A percentile compares a stretch with the other conserved stretches of the same genome.
Conservation (phyloP, 2,113 vertebrate genomes). For the Lonchura striata region DNA sequence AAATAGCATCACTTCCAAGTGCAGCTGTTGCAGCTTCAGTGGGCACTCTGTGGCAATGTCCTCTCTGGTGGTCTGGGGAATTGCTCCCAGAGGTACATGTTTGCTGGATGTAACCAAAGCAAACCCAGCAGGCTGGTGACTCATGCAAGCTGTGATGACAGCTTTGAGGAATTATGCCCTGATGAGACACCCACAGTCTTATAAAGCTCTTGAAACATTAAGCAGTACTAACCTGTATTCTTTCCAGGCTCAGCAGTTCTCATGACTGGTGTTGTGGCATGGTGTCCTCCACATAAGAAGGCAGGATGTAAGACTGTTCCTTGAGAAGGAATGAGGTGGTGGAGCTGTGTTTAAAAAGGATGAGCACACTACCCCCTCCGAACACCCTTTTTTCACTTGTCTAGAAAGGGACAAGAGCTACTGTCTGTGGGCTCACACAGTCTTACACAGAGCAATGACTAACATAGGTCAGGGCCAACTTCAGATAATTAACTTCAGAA, state of each 20-base stretch:
- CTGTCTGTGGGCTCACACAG: neutral
- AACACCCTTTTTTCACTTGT: neutral
- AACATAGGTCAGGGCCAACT: neutral
- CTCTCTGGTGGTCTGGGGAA: accelerated
- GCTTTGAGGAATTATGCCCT: neutral
- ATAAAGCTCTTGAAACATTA: neutral
- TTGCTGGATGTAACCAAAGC: neutral
- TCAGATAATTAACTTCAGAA: neutral
- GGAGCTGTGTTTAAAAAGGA: neutral
- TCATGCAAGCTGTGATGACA: neutral
- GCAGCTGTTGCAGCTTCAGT: neutral
- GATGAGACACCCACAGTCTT: neutral
- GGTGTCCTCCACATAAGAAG: neutral
- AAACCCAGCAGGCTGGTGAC: neutral
- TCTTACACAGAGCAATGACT: neutral
- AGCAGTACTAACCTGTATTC: neutral
- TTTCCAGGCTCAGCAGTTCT: neutral
- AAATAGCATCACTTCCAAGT: neutral
- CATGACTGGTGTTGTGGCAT: neutral
- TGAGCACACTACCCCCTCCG: neutral
- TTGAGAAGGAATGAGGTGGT: neutral
- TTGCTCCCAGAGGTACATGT: accelerated
- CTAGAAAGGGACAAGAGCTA: neutral
- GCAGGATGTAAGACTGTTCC: neutral
- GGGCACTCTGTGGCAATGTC: neutral